Percentiles rank a stretch among this genome's conserved stretches.
Evolutionary conservation across 2,797 vertebrate genomes (phyloP).

Genomic region (Triplophysa bombifrons): DNA sequence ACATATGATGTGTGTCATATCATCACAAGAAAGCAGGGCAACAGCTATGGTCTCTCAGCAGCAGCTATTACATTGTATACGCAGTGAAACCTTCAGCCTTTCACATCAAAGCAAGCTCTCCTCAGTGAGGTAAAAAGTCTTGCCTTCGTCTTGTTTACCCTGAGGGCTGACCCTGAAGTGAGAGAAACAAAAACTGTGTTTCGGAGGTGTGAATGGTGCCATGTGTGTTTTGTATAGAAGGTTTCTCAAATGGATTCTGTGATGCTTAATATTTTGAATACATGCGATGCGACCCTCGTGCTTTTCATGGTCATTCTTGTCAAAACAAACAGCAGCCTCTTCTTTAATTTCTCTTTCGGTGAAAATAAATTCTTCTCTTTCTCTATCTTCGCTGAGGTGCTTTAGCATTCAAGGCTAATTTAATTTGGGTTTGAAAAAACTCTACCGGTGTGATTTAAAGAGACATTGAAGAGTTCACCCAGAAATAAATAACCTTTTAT

Average conservation of each 20-base stretch:
- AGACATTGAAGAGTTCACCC: not conserved
- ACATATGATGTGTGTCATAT: not conserved
- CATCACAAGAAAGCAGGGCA: constrained; percentile 18
- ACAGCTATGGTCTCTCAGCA: constrained; percentile 11
- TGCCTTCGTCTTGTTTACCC: constrained; percentile 4
- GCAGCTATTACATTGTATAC: not conserved
- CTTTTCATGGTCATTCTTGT: constrained; percentile 9
- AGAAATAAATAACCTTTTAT: not conserved
- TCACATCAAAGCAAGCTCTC: constrained; percentile 26
- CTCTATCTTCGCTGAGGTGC: not conserved
- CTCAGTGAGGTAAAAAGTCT: not conserved
- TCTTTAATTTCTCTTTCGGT: constrained; percentile 12
- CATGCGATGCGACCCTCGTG: not conserved
- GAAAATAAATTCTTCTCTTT: not conserved
- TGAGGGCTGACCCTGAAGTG: constrained; percentile 25
- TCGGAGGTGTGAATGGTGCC: constrained; percentile 25
- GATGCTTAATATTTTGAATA: not conserved
- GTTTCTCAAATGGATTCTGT: constrained; percentile 19
- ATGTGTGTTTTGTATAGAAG: not conserved
- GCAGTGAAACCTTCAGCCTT: constrained; percentile 3
- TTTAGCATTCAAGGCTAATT: not conserved
- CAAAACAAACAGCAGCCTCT: not conserved
- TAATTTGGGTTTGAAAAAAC: not conserved
- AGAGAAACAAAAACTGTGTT: constrained; percentile 1
- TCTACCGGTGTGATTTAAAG: not conserved